Base-by-base conservation (phyloP, 2,113 vertebrate genomes). In the Erinaceus europaeus region DNA sequence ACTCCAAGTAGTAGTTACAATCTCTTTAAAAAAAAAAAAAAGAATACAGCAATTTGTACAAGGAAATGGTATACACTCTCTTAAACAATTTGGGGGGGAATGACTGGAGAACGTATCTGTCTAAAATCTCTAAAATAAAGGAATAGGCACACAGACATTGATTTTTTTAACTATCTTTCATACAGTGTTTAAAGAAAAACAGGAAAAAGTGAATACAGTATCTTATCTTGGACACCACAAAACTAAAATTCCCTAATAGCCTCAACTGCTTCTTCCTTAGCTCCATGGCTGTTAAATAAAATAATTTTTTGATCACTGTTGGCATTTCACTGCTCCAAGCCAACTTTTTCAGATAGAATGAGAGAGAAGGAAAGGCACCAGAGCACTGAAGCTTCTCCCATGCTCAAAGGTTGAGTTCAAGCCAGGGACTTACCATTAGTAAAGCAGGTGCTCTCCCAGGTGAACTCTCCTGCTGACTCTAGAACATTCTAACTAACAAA, bases 11-110 rank as follows among this genome's bases (percentile, higher is more conserved):
- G 9, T 55, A 75, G 36, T 29, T 32, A 59, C 9, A 72, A 71
- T 61, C 42, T 65, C 72, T 38, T 65, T n/a, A 86, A 92, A 84
- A 79, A 78, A 6, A 65, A 14, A 17, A 53, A 55, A 55, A 21
- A n/a, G n/a, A n/a, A n/a, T n/a, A n/a, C n/a, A 78, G 27, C 42
- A 92, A 92, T 89, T 77, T 11, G 89, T 64, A 77, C 32, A 89
- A 67, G 10, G n/a, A 50, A 84, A 94, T 89, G 20, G 15, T 52
- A 36, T 10, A 88, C 27, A 91, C 9, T 72, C 42, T 64, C 38
- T 86, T 21, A 68, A n/a, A 68, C 11, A 62, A 64, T 82, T 69
- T 65, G 34, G 50, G 32, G 20, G 40, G 40, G 29, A 67, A 68
- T 57, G 34, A 72, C 32, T 27, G 36, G 59, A 74, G 4, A 90